Percentiles rank a stretch among this genome's conserved stretches.
Conservation (phyloP, 2,888 invertebrate genomes). For the Azorinus chamasolen region DNA sequence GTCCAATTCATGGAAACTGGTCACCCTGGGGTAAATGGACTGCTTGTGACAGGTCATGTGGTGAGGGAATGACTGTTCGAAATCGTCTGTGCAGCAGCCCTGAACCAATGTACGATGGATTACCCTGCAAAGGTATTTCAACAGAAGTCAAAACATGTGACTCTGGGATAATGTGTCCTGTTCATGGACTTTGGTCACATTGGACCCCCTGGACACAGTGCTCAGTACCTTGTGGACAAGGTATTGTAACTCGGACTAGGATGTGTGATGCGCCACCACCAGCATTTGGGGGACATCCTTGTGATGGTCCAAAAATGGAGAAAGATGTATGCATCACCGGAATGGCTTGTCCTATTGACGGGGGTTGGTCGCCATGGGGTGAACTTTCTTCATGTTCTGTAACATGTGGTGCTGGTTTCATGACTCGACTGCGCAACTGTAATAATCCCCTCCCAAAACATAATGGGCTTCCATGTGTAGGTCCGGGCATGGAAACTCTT, state of each 20-base stretch:
- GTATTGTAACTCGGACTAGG: slow-evolving; percentile 10
- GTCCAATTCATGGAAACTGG: slow-evolving; percentile 46
- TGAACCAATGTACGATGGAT: slow-evolving; percentile 23
- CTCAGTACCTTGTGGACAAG: slow-evolving; percentile 22
- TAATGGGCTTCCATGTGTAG: slow-evolving; percentile 51
- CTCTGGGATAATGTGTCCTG: slow-evolving; percentile 16
- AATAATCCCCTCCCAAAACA: slow-evolving; percentile 37
- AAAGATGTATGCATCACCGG: slow-evolving; percentile 24
- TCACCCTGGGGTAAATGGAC: slow-evolving; percentile 26
- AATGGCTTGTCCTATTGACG: slow-evolving; percentile 42
- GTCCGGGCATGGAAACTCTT: slow-evolving; percentile 23
- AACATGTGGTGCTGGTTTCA: slow-evolving; percentile 35
- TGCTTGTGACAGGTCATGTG: slow-evolving; percentile 31
- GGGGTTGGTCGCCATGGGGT: slow-evolving; percentile 42
- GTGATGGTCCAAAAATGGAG: slow-evolving; percentile 21
- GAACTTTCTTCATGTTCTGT: slow-evolving; percentile 22
- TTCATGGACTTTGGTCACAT: slow-evolving; percentile 28
- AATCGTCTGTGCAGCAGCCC: slow-evolving; percentile 36
- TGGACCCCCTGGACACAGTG: slow-evolving; percentile 36
- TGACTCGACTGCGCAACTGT: slow-evolving; percentile 16
- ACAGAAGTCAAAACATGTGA: slow-evolving; percentile 13
- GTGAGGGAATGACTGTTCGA: slow-evolving; percentile 17
- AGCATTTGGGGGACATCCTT: slow-evolving; percentile 26
- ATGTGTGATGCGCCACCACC: slow-evolving; percentile 38
- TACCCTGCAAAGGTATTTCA: slow-evolving; percentile 18